Percentiles rank a stretch among this genome's conserved stretches.
Conservation (phyloP, 1,140 invertebrate species). For the Andrena cerasifolii region DNA sequence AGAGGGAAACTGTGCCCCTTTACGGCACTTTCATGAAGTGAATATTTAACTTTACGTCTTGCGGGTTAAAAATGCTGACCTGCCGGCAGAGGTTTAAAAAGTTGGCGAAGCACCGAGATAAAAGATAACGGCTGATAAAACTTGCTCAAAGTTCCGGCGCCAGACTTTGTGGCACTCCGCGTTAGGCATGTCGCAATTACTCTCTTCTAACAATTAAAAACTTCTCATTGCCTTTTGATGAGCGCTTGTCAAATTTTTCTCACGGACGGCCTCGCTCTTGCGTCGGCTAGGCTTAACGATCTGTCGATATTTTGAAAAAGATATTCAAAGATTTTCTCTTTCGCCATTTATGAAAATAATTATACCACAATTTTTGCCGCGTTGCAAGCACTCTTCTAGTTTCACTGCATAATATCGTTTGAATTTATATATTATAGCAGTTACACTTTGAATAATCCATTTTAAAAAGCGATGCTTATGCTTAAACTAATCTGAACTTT, state of each 20-base stretch:
- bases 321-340: too few species aligned
- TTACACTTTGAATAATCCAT: too few species aligned
- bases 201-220: conserved; percentile 54
- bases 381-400: background rate
- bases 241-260: conserved; percentile 13
- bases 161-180: conserved; percentile 39
- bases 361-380: too few species aligned
- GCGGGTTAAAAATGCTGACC: conserved; percentile 79
- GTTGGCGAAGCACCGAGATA: conserved; percentile 70
- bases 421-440: too few species aligned
- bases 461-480: too few species aligned
- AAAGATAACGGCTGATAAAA: conserved; percentile 72
- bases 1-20: conserved; percentile 71
- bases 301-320: too few species aligned
- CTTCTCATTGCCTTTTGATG: conserved; percentile 43
- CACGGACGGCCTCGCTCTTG: background rate
- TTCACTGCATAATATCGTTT: too few species aligned
- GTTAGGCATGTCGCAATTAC: conserved; percentile 35
- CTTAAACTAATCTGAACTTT: too few species aligned
- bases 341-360: too few species aligned
- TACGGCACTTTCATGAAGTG: conserved; percentile 75
- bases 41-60: conserved; percentile 78
- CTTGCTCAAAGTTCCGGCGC: conserved; percentile 65
- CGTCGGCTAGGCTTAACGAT: too few species aligned
- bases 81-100: conserved; percentile 77